Percentiles rank a stretch among this genome's conserved stretches.
Evolutionary conservation across 2,888 invertebrate species (phyloP).

Genomic region (Blastobasis lacticolella): DNA sequence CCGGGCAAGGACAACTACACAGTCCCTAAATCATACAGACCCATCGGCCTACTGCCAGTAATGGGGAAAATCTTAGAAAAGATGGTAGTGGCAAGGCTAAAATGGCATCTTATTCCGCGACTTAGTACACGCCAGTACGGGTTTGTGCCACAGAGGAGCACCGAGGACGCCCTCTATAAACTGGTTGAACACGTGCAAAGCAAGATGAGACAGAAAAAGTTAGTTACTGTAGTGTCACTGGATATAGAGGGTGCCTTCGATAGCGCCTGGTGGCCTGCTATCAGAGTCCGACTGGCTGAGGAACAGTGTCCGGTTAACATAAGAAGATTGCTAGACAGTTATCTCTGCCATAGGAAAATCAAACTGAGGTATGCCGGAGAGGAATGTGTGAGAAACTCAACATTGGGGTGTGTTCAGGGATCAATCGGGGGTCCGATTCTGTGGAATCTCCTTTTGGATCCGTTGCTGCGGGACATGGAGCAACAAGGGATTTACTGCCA

Average conservation of each 20-base stretch:
- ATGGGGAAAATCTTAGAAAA: neutral
- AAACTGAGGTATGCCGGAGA: no score
- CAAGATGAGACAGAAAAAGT: neutral
- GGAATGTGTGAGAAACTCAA: no score
- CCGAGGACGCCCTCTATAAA: neutral
- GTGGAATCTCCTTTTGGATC: no score
- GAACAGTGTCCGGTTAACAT: neutral
- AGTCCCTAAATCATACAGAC: neutral
- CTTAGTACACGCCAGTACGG: neutral
- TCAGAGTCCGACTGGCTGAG: neutral
- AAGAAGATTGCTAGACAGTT: neutral
- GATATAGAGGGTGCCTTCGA: neutral
- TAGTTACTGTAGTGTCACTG: neutral
- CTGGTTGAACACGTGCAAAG: neutral
- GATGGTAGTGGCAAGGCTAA: neutral
- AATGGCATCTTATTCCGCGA: no score
- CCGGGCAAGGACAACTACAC: neutral
- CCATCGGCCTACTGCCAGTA: neutral
- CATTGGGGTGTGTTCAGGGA: no score
- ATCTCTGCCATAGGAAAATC: neutral
- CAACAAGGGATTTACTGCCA: neutral
- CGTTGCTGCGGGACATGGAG: neutral
- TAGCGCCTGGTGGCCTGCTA: neutral
- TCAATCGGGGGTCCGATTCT: no score
- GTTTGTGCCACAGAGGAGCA: neutral